Evolutionary conservation across 2,888 invertebrate species (phyloP), one percentile per base, ranked within the genome.

Genomic region (Sympetrum striolatum): DNA sequence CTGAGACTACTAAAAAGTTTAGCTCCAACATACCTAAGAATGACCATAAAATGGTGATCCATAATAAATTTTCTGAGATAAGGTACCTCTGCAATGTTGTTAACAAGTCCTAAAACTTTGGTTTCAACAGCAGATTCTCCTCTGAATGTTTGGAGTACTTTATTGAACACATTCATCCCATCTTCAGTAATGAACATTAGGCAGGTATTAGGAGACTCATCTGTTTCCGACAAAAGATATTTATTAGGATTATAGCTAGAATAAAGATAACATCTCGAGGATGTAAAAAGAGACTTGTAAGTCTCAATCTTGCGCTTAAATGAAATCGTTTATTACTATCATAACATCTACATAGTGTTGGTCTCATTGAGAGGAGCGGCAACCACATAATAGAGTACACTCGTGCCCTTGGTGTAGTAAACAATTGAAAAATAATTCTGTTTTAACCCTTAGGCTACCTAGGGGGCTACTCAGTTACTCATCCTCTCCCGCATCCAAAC

Each of bases 71-170:
- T 92, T 91, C 96, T 93, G 91, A 96, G 93, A 86, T 94, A 93
- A 37, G 94, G 94, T 80, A 97, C 97, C 94, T 97, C 97, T 10
- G 97, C 97, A 92, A 97, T 96, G 93, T 97, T 97, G 93, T 97
- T 97, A 92, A 97, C 93, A 8, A 97, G 94, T 18, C 97, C 96
- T 15, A 96, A 94, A 64, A 97, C 96, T 94, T 97, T 97, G 2
- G 97, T 97, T 93, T 97, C 96, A n/a, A 97, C 96, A 73, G 96
- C 95, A 80, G 95, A 95, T 92, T 96, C 95, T 48, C 95, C 95
- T 90, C 94, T 94, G 92, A 96, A 96, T 86, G 95, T 95, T 92
- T 95, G 94, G n/a, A 97, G 93, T 53, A 96, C 96, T 91, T 95
- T 94, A 91, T 96, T 94, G 92, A 96, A 97, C 86, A 97, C 93